A percentile compares a stretch with the other conserved stretches of the same genome.
Conservation (phyloP, 1,140 invertebrate genomes). For the Rhizoglyphus robini region DNA sequence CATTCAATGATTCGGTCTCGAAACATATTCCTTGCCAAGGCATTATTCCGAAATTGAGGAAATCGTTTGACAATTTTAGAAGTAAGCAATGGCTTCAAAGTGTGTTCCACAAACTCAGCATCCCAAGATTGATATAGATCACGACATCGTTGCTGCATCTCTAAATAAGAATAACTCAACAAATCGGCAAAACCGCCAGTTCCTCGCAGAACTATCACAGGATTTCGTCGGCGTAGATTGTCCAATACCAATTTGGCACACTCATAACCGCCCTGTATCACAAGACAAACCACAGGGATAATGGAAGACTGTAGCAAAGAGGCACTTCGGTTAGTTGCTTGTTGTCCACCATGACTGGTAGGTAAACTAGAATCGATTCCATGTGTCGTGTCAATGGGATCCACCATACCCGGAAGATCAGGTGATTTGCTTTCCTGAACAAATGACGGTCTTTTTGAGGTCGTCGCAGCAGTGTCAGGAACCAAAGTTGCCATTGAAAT, state of each 20-base stretch:
- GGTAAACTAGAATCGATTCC: no score
- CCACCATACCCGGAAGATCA: not conserved
- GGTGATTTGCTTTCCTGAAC: not conserved
- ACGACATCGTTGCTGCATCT: constrained; percentile 30
- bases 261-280: constrained; percentile 35
- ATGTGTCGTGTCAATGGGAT: no score
- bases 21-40: constrained; percentile 28
- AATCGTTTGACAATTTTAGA: constrained; percentile 33
- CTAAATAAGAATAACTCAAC: constrained; percentile 33
- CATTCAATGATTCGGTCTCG: constrained; percentile 34
- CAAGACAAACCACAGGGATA: constrained; percentile 35
- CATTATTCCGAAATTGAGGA: constrained; percentile 29
- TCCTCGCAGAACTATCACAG: constrained; percentile 36
- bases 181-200: constrained; percentile 36
- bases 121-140: constrained; percentile 27
- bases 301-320: no score
- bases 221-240: constrained; percentile 34
- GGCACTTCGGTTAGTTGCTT: no score
- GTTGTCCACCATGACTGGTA: no score
- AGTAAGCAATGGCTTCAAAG: constrained; percentile 35
- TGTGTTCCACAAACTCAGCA: constrained; percentile 33
- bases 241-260: constrained; percentile 33
- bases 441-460: not conserved
- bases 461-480: not conserved
- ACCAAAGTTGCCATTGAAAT: not conserved